phyloP scores from a whole-genome alignment of 2,888 invertebrate species.

The Chironomus tentans region DNA sequence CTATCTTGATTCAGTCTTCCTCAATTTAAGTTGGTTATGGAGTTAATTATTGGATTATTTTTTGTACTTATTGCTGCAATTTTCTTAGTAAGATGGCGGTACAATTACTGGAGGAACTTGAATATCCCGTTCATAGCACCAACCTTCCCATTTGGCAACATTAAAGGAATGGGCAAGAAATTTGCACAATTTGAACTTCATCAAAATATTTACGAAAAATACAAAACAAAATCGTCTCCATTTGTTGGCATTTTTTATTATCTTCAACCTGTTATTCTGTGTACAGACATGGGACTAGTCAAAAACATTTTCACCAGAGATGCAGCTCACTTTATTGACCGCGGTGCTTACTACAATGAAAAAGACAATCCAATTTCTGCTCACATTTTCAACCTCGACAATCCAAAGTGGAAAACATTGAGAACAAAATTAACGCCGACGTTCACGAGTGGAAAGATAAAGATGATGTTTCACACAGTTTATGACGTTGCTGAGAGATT shows the following conservation, averaged over 20 bases:
- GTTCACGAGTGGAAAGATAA: slow-evolving; percentile 32
- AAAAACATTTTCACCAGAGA: slow-evolving; percentile 32
- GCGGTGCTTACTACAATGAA: slow-evolving; percentile 30
- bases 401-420: slow-evolving; percentile 29
- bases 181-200: background rate
- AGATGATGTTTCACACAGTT: slow-evolving; percentile 33
- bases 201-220: background rate
- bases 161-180: background rate
- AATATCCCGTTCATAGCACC: background rate
- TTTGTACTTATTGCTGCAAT: background rate
- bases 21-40: too few relatives aligned
- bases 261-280: slow-evolving; percentile 27
- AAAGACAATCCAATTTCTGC: slow-evolving; percentile 31
- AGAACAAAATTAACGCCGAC: slow-evolving; percentile 30
- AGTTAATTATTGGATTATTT: too few relatives aligned
- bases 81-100: background rate
- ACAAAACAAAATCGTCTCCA: background rate
- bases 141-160: background rate
- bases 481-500: slow-evolving; percentile 31
- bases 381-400: slow-evolving; percentile 29
- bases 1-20: too few relatives aligned
- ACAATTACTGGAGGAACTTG: slow-evolving; percentile 2
- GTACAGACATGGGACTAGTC: slow-evolving; percentile 32
- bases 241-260: background rate
- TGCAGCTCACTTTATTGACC: slow-evolving; percentile 32